phyloP scores from a whole-genome alignment of 2,888 invertebrate genomes.

The Pammene aurita region DNA sequence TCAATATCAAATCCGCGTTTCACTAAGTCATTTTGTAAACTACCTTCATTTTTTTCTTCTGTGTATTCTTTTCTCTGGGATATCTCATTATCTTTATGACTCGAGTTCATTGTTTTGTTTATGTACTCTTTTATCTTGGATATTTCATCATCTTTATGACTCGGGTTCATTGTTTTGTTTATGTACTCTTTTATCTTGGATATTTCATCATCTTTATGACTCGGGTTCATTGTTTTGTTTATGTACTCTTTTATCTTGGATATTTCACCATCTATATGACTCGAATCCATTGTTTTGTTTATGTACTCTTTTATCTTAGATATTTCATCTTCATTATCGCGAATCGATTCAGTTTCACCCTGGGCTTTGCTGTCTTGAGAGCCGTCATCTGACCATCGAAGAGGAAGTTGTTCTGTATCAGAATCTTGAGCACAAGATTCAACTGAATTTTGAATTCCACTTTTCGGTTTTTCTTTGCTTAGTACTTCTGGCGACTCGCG shows the following conservation, averaged over 20 bases:
- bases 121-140: too few relatives aligned
- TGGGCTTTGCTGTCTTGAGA: conserved; percentile 65
- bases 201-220: conserved; percentile 49
- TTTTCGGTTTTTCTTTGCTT: conserved; percentile 46
- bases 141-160: too few relatives aligned
- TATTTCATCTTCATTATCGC: conserved; percentile 67
- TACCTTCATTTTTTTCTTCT: conserved; percentile 52
- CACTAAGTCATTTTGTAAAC: conserved; percentile 68
- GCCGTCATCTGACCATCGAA: conserved; percentile 74
- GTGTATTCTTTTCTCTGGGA: too few relatives aligned
- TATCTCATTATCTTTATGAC: too few relatives aligned
- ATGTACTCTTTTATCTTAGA: conserved; percentile 72
- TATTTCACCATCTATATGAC: conserved; percentile 65
- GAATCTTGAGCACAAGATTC: conserved; percentile 57
- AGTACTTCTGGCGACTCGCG: conserved; percentile 59
- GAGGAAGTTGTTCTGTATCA: conserved; percentile 64
- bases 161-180: conserved; percentile 48
- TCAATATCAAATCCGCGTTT: conserved; percentile 74
- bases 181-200: conserved; percentile 72
- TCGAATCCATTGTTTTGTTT: conserved; percentile 48
- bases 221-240: conserved; percentile 48
- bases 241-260: conserved; percentile 72
- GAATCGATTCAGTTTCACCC: conserved; percentile 43
- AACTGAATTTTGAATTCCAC: conserved; percentile 45
- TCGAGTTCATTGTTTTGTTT: too few relatives aligned